phyloP scores from a whole-genome alignment of 2,888 invertebrate genomes.

The Orchesella flavescens region DNA sequence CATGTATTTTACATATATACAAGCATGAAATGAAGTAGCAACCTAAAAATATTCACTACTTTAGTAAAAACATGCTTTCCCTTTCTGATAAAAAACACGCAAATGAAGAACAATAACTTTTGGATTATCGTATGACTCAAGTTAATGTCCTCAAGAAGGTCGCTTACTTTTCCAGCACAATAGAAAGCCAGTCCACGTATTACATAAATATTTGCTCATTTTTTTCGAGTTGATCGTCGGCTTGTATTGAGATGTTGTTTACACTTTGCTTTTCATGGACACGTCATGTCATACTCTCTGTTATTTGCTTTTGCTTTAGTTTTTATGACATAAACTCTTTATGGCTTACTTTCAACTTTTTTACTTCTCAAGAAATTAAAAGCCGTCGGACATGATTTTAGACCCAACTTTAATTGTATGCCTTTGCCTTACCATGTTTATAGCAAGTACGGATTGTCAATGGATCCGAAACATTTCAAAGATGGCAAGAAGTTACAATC shows the following conservation, averaged over 20 bases:
- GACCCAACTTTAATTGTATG: neutral
- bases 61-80: too few species aligned
- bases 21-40: too few species aligned
- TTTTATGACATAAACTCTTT: neutral
- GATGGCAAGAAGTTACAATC: conserved; percentile 66
- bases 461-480: conserved; percentile 68
- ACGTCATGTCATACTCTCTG: neutral
- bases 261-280: neutral
- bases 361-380: neutral
- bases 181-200: too few species aligned
- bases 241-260: too few species aligned
- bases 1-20: too few species aligned
- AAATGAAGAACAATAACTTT: too few species aligned
- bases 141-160: neutral
- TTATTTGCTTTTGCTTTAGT: neutral
- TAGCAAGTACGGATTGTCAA: conserved; percentile 69
- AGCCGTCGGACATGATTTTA: too few species aligned
- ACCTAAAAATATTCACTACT: too few species aligned
- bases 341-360: neutral
- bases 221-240: too few species aligned
- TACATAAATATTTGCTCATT: too few species aligned
- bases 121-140: neutral
- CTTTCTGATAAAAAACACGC: too few species aligned
- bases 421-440: conserved; percentile 23
- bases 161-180: neutral